Evolutionary conservation across 1,140 invertebrate genomes (phyloP), one percentile per base, ranked within the genome.

Genomic region (Brachionus asplanchnoidis): DNA sequence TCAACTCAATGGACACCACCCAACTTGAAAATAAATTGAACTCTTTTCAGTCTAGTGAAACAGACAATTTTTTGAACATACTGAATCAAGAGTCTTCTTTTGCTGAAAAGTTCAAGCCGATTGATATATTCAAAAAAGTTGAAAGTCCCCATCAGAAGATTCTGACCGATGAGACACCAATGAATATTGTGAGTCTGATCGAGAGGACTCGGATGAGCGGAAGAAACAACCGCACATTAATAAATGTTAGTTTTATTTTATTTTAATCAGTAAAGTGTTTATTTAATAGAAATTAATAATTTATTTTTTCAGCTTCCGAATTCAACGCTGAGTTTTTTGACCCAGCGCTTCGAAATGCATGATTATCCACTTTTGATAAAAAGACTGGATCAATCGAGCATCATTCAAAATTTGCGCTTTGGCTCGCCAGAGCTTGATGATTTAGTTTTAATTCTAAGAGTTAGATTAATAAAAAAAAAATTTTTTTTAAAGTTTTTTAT

Each of bases 381-480:
- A 82, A 12, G 42, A 60, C 65, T 82, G 17, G 79, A 82, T 65
- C 79, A 82, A 82, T 82, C 79, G 44, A 82, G 79, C 36, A 44
- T 82, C 11, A 82, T 65, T 82, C 36, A 44, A n/a, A 82, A 82
- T 82, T 82, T 82, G 23, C 14, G 23, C n/a, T 12, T 66, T 26
- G 32, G 40, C 8, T 65, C 79, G 17, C 32, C 20, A 23, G 79
- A 82, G 32, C 8, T 82, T 9, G 53, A 65, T 3, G 79, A 82
- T 44, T 36, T 82, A 23, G n/a, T 82, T 17, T 17, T 65, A 65
- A 36, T 82, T 40, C n/a, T 77, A 14, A 77, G 73, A 20, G 73
- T 77, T 14, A n/a, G 17, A 4, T 9, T 12, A 26, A 23, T 1
- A 42, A 5, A 20, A 73, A 73, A 23, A 42, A 14, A 36, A n/a